A percentile compares a stretch with the other conserved stretches of the same genome.
Conservation (phyloP, 2,113 vertebrate genomes). For the Gallinago jamesoni region DNA sequence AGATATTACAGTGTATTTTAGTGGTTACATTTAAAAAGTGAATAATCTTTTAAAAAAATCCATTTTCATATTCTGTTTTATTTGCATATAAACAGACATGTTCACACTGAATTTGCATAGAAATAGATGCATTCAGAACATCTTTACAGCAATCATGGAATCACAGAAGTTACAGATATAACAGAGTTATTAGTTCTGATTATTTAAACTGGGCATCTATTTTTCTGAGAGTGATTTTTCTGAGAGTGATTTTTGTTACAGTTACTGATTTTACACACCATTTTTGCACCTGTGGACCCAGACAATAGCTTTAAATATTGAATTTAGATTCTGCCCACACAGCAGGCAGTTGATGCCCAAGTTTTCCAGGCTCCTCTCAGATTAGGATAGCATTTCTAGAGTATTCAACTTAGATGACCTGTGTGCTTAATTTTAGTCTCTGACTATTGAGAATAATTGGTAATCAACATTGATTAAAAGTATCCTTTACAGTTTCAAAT, state of each 20-base stretch:
- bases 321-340: not conserved
- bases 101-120: constrained; percentile 35
- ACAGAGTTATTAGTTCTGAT: constrained; percentile 29
- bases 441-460: not conserved
- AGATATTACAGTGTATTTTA: constrained; percentile 33
- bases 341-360: not conserved
- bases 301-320: constrained; percentile 4
- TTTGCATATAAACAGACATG: constrained; percentile 40
- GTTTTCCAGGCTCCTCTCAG: not conserved
- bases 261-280: constrained; percentile 2
- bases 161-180: constrained; percentile 54
- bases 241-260: not conserved
- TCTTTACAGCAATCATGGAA: constrained; percentile 34
- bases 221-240: constrained; percentile 29
- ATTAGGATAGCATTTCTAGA: not conserved
- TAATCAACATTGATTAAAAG: not conserved
- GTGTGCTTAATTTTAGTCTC: not conserved
- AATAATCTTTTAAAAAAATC: not conserved
- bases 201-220: constrained; percentile 46
- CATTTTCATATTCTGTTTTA: constrained; percentile 40
- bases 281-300: not conserved
- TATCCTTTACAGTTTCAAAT: not conserved
- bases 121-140: constrained; percentile 23
- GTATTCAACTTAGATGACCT: not conserved
- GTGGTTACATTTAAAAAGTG: not conserved